A percentile compares a stretch with the other conserved stretches of the same genome.
Conservation (phyloP, 2,797 vertebrate genomes). For the Heliangelus exortis region DNA sequence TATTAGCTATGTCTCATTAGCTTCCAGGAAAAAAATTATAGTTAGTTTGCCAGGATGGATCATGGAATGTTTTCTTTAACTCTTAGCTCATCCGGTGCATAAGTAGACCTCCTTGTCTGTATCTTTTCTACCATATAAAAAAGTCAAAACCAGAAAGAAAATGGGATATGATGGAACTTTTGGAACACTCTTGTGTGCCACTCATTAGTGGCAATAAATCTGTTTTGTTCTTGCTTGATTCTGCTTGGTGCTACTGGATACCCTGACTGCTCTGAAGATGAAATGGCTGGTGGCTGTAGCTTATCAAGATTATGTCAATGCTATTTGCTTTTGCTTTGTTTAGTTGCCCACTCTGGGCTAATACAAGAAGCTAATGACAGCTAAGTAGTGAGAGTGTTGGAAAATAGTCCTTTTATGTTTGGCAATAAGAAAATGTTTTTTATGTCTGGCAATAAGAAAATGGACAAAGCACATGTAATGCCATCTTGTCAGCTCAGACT, state of each 20-base stretch:
- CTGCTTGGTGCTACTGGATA: not conserved
- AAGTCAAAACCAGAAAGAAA: not conserved
- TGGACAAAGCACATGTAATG: not conserved
- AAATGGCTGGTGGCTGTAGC: not conserved
- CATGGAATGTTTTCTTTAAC: not conserved
- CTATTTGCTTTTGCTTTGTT: not conserved
- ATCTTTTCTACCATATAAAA: not conserved
- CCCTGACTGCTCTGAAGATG: not conserved
- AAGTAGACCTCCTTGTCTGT: not conserved
- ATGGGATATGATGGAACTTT: not conserved
- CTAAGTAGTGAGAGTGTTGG: not conserved
- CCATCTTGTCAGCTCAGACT: not conserved
- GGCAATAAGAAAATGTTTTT: not conserved
- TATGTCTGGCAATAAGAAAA: not conserved
- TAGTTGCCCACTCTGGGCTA: not conserved
- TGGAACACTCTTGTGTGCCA: not conserved
- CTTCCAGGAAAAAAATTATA: not conserved
- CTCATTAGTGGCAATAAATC: not conserved
- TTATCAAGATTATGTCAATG: not conserved
- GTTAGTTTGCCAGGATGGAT: not conserved
- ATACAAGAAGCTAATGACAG: not conserved
- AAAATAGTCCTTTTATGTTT: not conserved
- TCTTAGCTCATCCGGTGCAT: not conserved
- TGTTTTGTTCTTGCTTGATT: not conserved
- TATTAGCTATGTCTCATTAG: conserved; percentile 47